These are phyloP conservation scores for Bombus polaris DNA, from an alignment of 1,140 invertebrate genomes.

Conservation along the genomic window DNA sequence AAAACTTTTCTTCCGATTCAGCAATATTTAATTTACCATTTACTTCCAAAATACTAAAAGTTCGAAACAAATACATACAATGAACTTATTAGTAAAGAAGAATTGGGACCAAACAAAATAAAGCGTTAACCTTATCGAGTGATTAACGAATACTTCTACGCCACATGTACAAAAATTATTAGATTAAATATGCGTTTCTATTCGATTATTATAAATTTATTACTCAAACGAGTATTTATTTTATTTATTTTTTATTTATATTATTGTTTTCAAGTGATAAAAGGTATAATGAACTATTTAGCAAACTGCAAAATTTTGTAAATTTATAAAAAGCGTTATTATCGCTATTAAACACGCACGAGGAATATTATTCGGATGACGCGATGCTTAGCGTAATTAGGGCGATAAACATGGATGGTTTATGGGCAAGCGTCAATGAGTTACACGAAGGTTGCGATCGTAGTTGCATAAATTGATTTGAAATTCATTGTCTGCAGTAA, in stretches of 20 bases:
- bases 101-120: not conserved
- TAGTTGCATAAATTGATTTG: slow-evolving; percentile 55
- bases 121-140: not conserved
- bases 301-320: not conserved
- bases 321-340: not conserved
- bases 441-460: slow-evolving; percentile 47
- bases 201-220: too few relatives aligned
- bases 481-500: slow-evolving; percentile 60
- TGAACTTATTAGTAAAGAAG: not conserved
- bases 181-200: not conserved
- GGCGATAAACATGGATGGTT: slow-evolving; percentile 15
- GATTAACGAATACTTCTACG: not conserved
- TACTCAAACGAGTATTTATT: not conserved
- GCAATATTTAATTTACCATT: not conserved
- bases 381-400: slow-evolving; percentile 18
- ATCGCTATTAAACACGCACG: not conserved
- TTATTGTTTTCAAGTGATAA: not conserved
- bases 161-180: not conserved
- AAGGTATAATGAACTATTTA: not conserved
- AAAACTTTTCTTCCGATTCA: too few relatives aligned
- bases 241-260: not conserved
- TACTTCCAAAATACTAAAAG: not conserved
- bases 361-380: not conserved
- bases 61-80: not conserved
- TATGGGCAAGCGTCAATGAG: slow-evolving; percentile 30